These are phyloP conservation scores for Thunnus albacares DNA, from an alignment of 2,797 vertebrate species.

Conservation along the genomic window DNA sequence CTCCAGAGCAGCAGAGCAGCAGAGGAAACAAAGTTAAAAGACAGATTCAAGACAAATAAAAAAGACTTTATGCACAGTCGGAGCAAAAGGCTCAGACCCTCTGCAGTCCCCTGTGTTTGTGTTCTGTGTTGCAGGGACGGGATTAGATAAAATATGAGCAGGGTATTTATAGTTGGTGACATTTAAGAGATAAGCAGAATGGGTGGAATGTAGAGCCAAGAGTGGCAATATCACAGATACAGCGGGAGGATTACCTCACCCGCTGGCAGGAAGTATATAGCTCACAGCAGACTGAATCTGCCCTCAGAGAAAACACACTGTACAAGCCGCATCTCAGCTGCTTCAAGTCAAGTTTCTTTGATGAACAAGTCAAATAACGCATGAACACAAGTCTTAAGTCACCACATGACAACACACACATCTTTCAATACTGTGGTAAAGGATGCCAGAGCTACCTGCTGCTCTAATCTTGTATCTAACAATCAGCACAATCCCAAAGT, in stretches of 20 bases:
- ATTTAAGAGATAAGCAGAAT: slow-evolving; percentile 75
- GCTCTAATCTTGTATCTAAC: no score
- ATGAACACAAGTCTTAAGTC: not conserved
- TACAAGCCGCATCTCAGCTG: not conserved
- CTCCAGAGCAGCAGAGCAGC: not conserved
- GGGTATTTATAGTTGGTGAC: slow-evolving; percentile 77
- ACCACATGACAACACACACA: no score
- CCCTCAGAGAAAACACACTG: slow-evolving; percentile 21
- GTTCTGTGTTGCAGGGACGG: slow-evolving; percentile 45
- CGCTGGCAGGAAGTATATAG: slow-evolving; percentile 42
- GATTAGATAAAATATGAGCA: slow-evolving; percentile 71
- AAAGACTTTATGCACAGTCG: not conserved
- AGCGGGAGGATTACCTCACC: slow-evolving; percentile 59
- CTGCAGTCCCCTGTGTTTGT: slow-evolving; percentile 17
- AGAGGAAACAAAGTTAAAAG: not conserved
- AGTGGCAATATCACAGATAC: slow-evolving; percentile 58
- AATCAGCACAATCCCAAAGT: no score
- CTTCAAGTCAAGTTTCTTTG: not conserved
- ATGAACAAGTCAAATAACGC: not conserved
- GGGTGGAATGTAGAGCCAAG: slow-evolving; percentile 57
- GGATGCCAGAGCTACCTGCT: no score
- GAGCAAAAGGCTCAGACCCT: slow-evolving; percentile 1
- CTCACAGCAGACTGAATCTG: slow-evolving; percentile 26
- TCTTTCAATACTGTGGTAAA: no score
- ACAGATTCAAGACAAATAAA: not conserved